Base-by-base conservation (phyloP, 2,113 vertebrate genomes). In the Balaenoptera acutorostrata region DNA sequence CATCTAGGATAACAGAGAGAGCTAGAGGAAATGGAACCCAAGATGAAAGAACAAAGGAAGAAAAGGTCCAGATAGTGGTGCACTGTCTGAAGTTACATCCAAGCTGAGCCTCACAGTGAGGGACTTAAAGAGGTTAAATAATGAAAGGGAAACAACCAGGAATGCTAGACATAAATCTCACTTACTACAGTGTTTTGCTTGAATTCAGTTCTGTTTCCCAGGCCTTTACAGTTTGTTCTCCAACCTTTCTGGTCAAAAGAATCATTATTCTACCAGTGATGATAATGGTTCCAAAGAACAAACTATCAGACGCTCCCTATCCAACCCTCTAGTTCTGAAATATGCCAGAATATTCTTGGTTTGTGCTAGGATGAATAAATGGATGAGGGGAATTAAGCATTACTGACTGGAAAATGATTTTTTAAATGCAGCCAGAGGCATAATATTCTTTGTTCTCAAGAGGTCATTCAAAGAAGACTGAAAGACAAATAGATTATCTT, bases 341-440 rank as follows among this genome's bases (percentile, higher is more conserved):
- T 64, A 68, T 41, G 93, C 95, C 96, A 96, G 91, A 92, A 94
- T 94, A 78, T 88, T 97, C 86, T 94, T 97, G 96, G 97, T 66
- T 36, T 81, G 13, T n/a, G 61, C 46, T 94, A 23, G 36, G 46
- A 78, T 90, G 93, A 91, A 93, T 85, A 86, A 93, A 44, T 93
- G 63, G 88, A 95, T 93, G 69, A 88, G 75, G 81, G 93, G 57
- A 63, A 93, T 85, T 95, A 96, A 96, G 36, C 68, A 66, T 61
- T 49, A 66, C 82, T 85, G 81, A 85, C 85, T 97, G 77, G 91
- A 97, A 97, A 97, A 94, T 94, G 36, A 93, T 64, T 82, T 94
- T 82, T 90, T n/a, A 87, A 97, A 92, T 68, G 74, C n/a, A 41
- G 77, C 71, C 90, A 55, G n/a, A 86, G 63, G 49, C 78, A 98